A percentile compares a stretch with the other conserved stretches of the same genome.
Conservation (phyloP, 2,113 vertebrate genomes). For the Stomatorhinus ivindoensis region DNA sequence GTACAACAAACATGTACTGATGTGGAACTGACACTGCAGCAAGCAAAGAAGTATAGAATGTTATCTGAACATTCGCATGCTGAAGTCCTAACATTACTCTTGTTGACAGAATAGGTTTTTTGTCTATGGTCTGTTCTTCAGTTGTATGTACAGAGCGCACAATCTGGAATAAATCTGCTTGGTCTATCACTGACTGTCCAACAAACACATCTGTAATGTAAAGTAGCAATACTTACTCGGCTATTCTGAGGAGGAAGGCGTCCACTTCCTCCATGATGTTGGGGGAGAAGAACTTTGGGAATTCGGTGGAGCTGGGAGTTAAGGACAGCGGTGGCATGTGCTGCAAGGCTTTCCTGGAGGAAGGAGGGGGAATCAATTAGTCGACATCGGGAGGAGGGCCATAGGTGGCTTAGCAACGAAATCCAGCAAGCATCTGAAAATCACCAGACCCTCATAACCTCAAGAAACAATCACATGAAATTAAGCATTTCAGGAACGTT, state of each 20-base stretch:
- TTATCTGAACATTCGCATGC: not conserved
- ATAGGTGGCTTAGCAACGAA: not conserved
- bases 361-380: conserved; percentile 3
- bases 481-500: not conserved
- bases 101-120: not conserved
- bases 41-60: not conserved
- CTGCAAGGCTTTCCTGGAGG: conserved; percentile 79
- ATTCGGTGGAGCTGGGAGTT: conserved; percentile 76
- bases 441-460: not conserved
- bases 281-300: conserved; percentile 87
- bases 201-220: not conserved
- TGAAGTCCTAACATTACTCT: not conserved
- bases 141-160: not conserved
- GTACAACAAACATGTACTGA: not conserved
- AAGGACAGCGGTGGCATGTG: conserved; percentile 94
- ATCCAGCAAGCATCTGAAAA: not conserved
- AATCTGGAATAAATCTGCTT: not conserved
- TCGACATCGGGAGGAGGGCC: not conserved
- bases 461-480: not conserved
- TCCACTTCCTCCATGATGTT: conserved; percentile 94
- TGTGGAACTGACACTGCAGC: not conserved
- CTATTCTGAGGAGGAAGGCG: conserved; percentile 90
- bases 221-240: conserved; percentile 43
- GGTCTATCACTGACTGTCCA: not conserved
- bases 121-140: not conserved